phyloP scores from a whole-genome alignment of 2,113 vertebrate species.

The Poicephalus gulielmi region DNA sequence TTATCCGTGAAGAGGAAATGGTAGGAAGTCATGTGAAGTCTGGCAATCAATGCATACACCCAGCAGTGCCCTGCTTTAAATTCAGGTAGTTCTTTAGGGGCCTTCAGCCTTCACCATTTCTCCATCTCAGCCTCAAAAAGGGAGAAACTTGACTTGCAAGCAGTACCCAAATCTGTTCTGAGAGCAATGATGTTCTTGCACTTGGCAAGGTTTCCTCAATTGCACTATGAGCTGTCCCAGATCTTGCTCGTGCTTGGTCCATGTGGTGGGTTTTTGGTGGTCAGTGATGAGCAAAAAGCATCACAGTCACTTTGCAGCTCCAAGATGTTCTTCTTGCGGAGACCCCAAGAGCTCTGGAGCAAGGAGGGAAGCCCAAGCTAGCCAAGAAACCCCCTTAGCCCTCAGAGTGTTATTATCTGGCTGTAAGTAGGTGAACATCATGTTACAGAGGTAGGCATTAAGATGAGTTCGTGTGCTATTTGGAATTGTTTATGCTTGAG shows the following conservation, averaged over 20 bases:
- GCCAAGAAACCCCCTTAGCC: not conserved
- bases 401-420: not conserved
- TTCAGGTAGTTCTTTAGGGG: not conserved
- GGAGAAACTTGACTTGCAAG: not conserved
- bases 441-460: not conserved
- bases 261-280: not conserved
- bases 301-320: not conserved
- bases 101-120: not conserved
- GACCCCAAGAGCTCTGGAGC: not conserved
- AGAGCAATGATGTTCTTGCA: rapidly evolving
- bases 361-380: not conserved
- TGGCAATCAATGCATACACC: not conserved
- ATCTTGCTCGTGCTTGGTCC: not conserved
- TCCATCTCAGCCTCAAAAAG: not conserved
- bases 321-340: not conserved
- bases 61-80: not conserved
- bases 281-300: rapidly evolving
- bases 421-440: not conserved
- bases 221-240: not conserved
- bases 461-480: not conserved
- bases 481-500: not conserved
- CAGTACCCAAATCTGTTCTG: not conserved
- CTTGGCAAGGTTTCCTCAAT: not conserved
- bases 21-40: not conserved
- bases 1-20: not conserved